Base-by-base conservation (phyloP, 2,113 vertebrate genomes). In the Eretmochelys imbricata region DNA sequence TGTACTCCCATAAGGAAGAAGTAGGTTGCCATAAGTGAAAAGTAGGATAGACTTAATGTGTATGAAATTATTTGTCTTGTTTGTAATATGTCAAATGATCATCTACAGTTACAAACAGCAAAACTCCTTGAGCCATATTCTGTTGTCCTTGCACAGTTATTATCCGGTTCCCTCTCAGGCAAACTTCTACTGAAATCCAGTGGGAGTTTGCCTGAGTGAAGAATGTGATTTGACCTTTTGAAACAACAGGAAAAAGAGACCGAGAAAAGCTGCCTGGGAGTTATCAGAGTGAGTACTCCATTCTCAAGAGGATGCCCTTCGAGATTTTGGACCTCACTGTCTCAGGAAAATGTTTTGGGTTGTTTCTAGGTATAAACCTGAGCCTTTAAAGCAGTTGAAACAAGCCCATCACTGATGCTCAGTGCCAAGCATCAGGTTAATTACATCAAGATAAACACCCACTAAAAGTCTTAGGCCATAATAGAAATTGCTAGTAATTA, bases 261-360 rank as follows among this genome's bases (percentile, higher is more conserved):
- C 25, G 20, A 84, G 57, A 85, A 72, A 80, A 91, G 90, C 84
- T 59, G 84, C 38, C 51, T 75, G 83, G 76, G 27, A 81, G 88
- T 88, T 90, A 62, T 54, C 80, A 78, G 93, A 91, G 54, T 7
- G 20, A 59, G 42, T 50, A 93, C 72, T 89, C 93, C 19, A 76
- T 95, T 94, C 95, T 89, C 88, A 90, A 84, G n/a, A 38, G 16
- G 4, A 51, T 93, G 93, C 88, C 94, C 50, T 93, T 24, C 80
- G 82, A 87, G 53, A 76, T 89, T 83, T 90, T 69, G 2, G 92
- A 49, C 91, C 35, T 69, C 42, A 84, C 59, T 87, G 54, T 89
- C 92, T n/a, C 57, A 92, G n/a, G 24, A 48, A 87, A 80, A 57
- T 49, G 46, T 83, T 75, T 94, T 97, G 46, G 42, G 92, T 80